phyloP scores from a whole-genome alignment of 1,140 invertebrate species.

The Calliphora vicina region DNA sequence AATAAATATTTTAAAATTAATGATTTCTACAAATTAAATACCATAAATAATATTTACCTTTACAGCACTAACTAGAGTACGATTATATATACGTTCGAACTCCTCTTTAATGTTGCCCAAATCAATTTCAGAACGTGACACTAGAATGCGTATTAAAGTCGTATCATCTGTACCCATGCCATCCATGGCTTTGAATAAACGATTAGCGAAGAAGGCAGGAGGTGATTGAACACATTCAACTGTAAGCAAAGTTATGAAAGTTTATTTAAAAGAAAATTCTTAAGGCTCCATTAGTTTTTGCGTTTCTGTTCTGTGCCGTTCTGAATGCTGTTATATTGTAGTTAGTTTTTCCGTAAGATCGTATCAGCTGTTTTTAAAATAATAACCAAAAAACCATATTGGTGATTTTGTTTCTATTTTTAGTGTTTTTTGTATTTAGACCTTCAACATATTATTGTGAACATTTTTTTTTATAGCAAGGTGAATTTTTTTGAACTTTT shows the following conservation, averaged over 20 bases:
- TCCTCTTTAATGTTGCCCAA: slow-evolving; percentile 75
- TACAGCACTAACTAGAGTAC: slow-evolving; percentile 72
- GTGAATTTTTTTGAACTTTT: too few species aligned
- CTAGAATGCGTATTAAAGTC: slow-evolving; percentile 76
- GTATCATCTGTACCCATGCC: slow-evolving; percentile 76
- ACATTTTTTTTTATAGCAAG: too few species aligned
- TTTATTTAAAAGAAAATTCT: not conserved
- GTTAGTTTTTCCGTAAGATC: too few species aligned
- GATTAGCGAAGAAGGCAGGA: slow-evolving; percentile 77
- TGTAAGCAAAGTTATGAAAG: slow-evolving; percentile 47
- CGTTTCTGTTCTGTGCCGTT: too few species aligned
- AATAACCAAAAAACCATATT: too few species aligned
- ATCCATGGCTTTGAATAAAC: slow-evolving; percentile 76
- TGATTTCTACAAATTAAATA: not conserved
- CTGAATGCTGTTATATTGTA: too few species aligned
- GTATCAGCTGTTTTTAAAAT: too few species aligned
- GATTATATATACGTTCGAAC: slow-evolving; percentile 75
- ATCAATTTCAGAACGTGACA: slow-evolving; percentile 77
- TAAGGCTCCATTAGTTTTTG: too few species aligned
- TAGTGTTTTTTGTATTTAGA: too few species aligned
- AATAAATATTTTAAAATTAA: not conserved
- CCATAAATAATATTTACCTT: slow-evolving; percentile 65
- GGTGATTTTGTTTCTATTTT: too few species aligned
- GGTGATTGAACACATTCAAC: slow-evolving; percentile 76
- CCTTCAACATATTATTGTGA: too few species aligned